phyloP scores from a whole-genome alignment of 2,888 invertebrate genomes.

The Anoplius nigerrimus region DNA sequence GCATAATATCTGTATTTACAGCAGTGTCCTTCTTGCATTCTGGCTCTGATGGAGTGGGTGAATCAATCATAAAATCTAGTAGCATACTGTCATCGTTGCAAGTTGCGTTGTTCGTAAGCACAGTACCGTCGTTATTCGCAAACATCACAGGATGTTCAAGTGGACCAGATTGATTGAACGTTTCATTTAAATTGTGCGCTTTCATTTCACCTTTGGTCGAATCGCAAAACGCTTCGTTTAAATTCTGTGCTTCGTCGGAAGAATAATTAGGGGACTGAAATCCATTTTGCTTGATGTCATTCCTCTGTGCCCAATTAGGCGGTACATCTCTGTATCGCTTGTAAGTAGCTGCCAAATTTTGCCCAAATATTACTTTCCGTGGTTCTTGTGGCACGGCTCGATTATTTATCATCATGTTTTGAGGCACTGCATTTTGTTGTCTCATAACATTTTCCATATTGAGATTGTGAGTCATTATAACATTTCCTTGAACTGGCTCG shows the following conservation, averaged over 20 bases:
- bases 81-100: slow-evolving; percentile 71
- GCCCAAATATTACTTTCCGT: slow-evolving; percentile 54
- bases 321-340: slow-evolving; percentile 54
- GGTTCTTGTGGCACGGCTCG: slow-evolving; percentile 71
- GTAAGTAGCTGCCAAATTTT: slow-evolving; percentile 54
- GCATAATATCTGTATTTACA: slow-evolving; percentile 64
- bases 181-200: slow-evolving; percentile 65
- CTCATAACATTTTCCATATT: slow-evolving; percentile 57
- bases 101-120: slow-evolving; percentile 71
- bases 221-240: slow-evolving; percentile 70
- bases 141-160: slow-evolving; percentile 45
- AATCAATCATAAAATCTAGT: slow-evolving; percentile 68
- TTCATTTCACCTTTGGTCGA: slow-evolving; percentile 49
- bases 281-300: slow-evolving; percentile 48
- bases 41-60: slow-evolving; percentile 64
- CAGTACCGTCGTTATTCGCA: slow-evolving; percentile 61
- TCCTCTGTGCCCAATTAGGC: slow-evolving; percentile 34
- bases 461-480: slow-evolving; percentile 48
- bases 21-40: slow-evolving; percentile 63
- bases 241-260: slow-evolving; percentile 65
- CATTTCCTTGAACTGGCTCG: slow-evolving; percentile 32
- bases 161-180: slow-evolving; percentile 53
- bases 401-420: slow-evolving; percentile 51
- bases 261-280: slow-evolving; percentile 62
- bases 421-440: slow-evolving; percentile 65